Base-by-base conservation (phyloP, 2,797 vertebrate genomes). In the Pseudochirops cupreus region DNA sequence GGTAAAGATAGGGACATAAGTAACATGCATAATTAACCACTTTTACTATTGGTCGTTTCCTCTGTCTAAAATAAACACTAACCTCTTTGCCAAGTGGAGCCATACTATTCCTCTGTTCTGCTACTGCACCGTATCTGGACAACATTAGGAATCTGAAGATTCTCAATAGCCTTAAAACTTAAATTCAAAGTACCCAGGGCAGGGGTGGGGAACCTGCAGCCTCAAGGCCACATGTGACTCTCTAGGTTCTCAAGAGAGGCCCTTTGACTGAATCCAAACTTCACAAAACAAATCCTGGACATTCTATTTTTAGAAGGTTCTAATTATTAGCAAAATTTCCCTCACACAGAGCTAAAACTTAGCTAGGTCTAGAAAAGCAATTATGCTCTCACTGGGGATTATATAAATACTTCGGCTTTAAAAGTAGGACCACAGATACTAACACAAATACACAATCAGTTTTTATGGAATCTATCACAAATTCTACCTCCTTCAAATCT, bases 401-500 rank as follows among this genome's bases (percentile, higher is more conserved):
- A 82, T 4, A 46, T 46, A 82, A 82, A 82, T 24, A 82, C 1
- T 82, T 74, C 67, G 46, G 6, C 26, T 46, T 82, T 82, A 82
- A 82, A 82, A 82, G 74, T 82, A 26, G 74, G 12, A 82, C 39
- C 39, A 1, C 39, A 46, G 39, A 46, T 46, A 46, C 74, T 9
- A 39, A 82, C 24, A 82, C n/a, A 82, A 82, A 82, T 11, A 46
- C 74, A 82, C n/a, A 46, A 46, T 46, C n/a, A 46, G 39, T 82
- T 46, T 82, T 82, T 82, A 46, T 46, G 74, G 93, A 91, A 24
- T 74, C 55, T 50, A 90, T 50, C 67, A 92, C 3, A 62, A 95
- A 92, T 91, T 91, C n/a, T 28, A 94, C 92, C 39, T 93, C 46
- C 13, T 93, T 90, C 67, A 39, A 39, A 74, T 74, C 28, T 94